These are phyloP conservation scores for Tenthredo amoena DNA, from an alignment of 2,888 invertebrate genomes.

Conservation along the genomic window DNA sequence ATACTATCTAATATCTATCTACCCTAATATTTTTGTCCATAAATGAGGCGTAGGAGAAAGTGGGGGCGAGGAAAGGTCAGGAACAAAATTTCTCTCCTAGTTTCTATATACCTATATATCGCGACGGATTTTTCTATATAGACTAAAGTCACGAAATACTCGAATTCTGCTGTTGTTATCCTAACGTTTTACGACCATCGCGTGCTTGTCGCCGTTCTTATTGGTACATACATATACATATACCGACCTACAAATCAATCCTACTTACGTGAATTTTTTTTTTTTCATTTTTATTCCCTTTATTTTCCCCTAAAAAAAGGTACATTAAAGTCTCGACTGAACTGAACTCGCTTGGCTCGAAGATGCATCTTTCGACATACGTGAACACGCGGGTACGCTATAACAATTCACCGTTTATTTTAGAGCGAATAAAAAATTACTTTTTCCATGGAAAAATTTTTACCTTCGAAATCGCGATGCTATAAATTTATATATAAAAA, in stretches of 20 bases:
- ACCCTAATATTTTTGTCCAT: not conserved
- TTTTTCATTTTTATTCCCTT: not conserved
- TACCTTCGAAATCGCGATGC: not conserved
- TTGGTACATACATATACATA: not conserved
- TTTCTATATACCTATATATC: not conserved
- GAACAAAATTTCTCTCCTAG: not conserved
- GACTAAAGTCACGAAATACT: conserved; percentile 12
- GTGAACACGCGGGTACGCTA: not conserved
- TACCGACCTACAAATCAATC: conserved; percentile 20
- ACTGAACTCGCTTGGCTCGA: not conserved
- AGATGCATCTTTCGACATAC: not conserved
- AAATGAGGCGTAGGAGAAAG: not conserved
- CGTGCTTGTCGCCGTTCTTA: conserved; percentile 10
- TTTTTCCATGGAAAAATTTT: not conserved
- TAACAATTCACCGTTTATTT: not conserved
- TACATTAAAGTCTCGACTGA: not conserved
- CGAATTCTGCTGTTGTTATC: conserved; percentile 23
- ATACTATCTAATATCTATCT: not conserved
- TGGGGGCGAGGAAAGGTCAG: not conserved
- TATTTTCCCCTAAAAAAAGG: not conserved
- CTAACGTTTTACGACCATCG: conserved; percentile 40
- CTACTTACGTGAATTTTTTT: not conserved
- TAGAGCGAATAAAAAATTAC: not conserved
- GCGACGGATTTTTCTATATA: not conserved
- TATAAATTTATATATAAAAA: not conserved